Base-by-base conservation (phyloP, 2,888 invertebrate genomes). In the Acleris literana region DNA sequence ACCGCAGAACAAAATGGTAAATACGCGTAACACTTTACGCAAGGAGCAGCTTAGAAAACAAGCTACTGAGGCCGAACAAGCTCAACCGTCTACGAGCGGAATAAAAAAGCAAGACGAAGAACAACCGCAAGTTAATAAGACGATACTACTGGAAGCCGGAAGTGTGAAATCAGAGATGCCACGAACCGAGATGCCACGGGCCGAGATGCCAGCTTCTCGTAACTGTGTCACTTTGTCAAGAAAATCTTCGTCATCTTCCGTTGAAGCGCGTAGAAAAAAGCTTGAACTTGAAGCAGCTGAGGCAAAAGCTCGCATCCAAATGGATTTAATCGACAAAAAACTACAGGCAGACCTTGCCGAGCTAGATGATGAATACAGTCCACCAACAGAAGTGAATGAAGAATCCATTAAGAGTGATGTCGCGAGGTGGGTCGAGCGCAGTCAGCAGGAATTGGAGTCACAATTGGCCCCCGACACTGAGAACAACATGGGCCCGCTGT, bases 1-100 rank as follows among this genome's bases (percentile, higher is more conserved):
- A 25, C n/a, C 22, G 25, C 9, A 9, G 49, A 49, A 49, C 4
- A 57, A 57, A 17, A 46, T 57, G 57, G 57, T 57, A 11, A 57
- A 57, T 16, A 57, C 57, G 6, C 44, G 57, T n/a, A 57, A 29
- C n/a, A 57, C 57, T 1, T 25, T 46, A n/a, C n/a, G 17, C 11
- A 46, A 46, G 16, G 57, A 46, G 17, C 25, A 57, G n/a, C 25
- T 46, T 46, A 57, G 25, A 16, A 57, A 25, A 25, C 17, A 48
- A 25, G 57, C 46, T 25, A 46, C 25, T 16, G 46, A 46, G 46
- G 25, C 46, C 16, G 2, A n/a, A 16, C 25, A 25, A n/a, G n/a
- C 3, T 17, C 17, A 11, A 18, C 49, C 20, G 16, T 25, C 25
- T 11, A 16, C 13, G 13, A 55, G 16, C 6, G 6, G 13, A 13